Percentiles rank a stretch among this genome's conserved stretches.
Conservation (phyloP, 64 coral and sea anemone species). For the Montipora sp. region DNA sequence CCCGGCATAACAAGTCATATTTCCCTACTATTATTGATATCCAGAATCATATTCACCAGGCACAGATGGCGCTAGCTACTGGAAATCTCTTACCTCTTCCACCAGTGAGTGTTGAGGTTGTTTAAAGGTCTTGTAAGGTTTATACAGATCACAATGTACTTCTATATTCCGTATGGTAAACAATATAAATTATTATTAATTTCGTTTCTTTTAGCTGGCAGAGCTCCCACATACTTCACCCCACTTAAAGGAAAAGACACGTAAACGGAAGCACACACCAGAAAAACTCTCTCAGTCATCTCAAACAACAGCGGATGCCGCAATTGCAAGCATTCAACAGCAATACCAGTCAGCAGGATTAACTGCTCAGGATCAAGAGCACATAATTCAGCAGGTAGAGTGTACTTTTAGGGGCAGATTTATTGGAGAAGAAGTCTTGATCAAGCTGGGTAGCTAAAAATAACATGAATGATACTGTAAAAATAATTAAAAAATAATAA, state of each 20-base stretch:
- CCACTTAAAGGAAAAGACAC: conserved; percentile 67
- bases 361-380: conserved; percentile 12
- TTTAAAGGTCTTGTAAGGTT: no score
- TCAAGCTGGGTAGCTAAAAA: no score
- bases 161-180: no score
- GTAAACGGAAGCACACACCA: conserved; percentile 69
- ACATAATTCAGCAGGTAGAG: conserved; percentile 11
- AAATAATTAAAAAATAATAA: no score
- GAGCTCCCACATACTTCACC: conserved; percentile 64
- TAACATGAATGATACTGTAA: no score
- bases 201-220: conserved; percentile 66
- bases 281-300: conserved; percentile 81
- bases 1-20: conserved; percentile 93
- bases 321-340: conserved; percentile 79
- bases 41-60: conserved; percentile 98
- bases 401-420: no score
- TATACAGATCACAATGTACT: no score
- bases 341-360: conserved; percentile 9
- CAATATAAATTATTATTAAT: neutral
- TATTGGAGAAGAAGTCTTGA: no score
- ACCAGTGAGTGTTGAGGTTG: conserved; percentile 67
- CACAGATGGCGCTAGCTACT: conserved; percentile 86
- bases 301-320: conserved; percentile 78
- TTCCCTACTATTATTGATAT: conserved; percentile 98
- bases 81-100: conserved; percentile 86